Conservation (phyloP, 2,888 invertebrate species). For the Chironomus riparius region DNA sequence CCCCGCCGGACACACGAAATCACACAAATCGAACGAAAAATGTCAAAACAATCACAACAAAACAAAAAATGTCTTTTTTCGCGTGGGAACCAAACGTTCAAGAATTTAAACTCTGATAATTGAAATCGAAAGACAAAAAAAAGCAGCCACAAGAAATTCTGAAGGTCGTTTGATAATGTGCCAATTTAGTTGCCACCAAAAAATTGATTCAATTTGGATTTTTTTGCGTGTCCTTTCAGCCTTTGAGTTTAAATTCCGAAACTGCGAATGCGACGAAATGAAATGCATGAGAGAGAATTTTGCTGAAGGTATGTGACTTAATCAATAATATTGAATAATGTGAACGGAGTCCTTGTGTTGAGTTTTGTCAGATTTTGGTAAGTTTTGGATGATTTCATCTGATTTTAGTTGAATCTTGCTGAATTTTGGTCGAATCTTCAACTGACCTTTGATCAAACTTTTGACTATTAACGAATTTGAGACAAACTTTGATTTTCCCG, state of each 20-base stretch:
- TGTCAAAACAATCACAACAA: not conserved
- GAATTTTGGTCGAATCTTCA: too few species aligned
- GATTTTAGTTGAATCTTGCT: too few species aligned
- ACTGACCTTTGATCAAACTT: too few species aligned
- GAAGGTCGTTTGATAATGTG: slow-evolving; percentile 10
- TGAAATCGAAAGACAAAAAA: not conserved
- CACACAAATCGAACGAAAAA: not conserved
- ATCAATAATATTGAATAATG: slow-evolving; percentile 13
- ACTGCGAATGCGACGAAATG: too few species aligned
- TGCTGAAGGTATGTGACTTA: slow-evolving; percentile 13
- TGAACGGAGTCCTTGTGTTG: not conserved
- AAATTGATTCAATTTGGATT: too few species aligned
- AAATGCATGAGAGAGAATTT: not conserved
- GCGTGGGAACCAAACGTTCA: slow-evolving; percentile 6
- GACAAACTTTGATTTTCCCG: too few species aligned
- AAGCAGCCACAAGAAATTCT: not conserved
- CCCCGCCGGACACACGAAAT: not conserved
- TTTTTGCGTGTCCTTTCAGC: too few species aligned
- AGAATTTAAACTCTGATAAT: not conserved
- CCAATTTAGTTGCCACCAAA: not conserved
- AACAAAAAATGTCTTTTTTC: not conserved
- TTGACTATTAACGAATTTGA: too few species aligned
- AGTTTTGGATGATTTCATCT: too few species aligned
- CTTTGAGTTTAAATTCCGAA: too few species aligned
- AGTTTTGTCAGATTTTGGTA: not conserved